Evolutionary conservation across 2,113 vertebrate species (phyloP).

Genomic region (Hippocampus comes): DNA sequence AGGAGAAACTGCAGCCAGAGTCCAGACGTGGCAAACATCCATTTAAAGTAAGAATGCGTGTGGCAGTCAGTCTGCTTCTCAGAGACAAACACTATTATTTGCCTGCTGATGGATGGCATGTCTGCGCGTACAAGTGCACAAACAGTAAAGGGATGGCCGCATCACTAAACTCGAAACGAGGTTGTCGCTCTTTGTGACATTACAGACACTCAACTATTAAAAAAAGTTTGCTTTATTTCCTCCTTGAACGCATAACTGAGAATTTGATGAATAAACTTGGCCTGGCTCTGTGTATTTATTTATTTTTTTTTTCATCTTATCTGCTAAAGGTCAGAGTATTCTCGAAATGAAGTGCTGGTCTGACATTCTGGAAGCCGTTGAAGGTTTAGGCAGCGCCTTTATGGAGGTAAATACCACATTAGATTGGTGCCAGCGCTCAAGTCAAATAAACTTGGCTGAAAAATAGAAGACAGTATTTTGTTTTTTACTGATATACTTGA

Average conservation of each 20-base stretch:
- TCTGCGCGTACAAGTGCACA: conserved; percentile 35
- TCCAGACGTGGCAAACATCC: conserved; percentile 30
- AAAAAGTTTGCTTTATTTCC: conserved; percentile 7
- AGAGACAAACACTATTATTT: conserved; percentile 52
- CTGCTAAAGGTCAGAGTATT: conserved; percentile 8
- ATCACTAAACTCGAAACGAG: conserved; percentile 24
- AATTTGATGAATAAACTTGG: conserved; percentile 16
- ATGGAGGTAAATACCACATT: not conserved
- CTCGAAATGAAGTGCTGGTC: conserved; percentile 2
- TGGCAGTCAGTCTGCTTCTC: conserved; percentile 36
- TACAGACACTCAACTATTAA: conserved; percentile 10
- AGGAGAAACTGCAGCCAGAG: conserved; percentile 35
- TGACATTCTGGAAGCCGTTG: not conserved
- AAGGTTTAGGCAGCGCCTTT: conserved; percentile 2
- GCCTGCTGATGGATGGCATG: conserved; percentile 59
- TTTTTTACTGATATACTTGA: not conserved
- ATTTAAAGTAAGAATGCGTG: conserved; percentile 42
- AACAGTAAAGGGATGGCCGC: conserved; percentile 20
- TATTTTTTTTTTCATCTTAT: conserved; percentile 7
- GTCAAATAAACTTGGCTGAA: not conserved
- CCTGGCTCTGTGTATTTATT: conserved; percentile 1
- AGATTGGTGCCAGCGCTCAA: not conserved
- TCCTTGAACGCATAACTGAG: conserved; percentile 4
- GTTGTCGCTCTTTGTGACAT: conserved; percentile 24
- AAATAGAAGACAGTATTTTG: not conserved